Evolutionary conservation across 2,888 invertebrate species (phyloP).

Genomic region (Apoderus coryli): DNA sequence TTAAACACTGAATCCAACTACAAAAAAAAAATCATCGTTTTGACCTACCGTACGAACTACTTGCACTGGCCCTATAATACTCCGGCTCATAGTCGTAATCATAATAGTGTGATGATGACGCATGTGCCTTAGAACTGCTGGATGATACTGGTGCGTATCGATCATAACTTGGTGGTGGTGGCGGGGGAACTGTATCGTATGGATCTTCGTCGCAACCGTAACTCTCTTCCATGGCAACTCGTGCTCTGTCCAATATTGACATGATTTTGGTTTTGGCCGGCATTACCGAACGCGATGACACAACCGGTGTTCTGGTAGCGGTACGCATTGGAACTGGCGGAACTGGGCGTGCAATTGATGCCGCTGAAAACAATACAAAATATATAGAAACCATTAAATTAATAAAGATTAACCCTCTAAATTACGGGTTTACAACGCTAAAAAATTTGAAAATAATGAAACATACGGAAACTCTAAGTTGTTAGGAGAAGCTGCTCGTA

Average conservation of each 20-base stretch:
- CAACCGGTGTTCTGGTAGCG: conserved; percentile 32
- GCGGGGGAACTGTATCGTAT: conserved; percentile 20
- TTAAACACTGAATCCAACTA: no score
- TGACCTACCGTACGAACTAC: conserved; percentile 26
- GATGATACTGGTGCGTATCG: no score
- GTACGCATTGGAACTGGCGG: conserved; percentile 33
- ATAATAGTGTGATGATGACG: conserved; percentile 7
- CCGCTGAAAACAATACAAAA: no score
- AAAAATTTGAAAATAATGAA: no score
- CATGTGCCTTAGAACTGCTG: conserved; percentile 6
- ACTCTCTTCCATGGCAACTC: conserved; percentile 68
- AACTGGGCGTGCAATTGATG: conserved; percentile 29
- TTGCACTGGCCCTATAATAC: conserved; percentile 36
- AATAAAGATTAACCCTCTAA: no score
- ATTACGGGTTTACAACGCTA: no score
- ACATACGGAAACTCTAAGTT: no score
- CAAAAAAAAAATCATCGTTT: no score
- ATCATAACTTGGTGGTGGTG: conserved; percentile 22
- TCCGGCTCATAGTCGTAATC: conserved; percentile 29
- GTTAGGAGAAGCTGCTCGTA: no score
- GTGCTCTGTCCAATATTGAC: conserved; percentile 69
- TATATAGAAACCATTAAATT: no score
- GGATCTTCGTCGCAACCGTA: conserved; percentile 43
- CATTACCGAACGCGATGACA: conserved; percentile 33
- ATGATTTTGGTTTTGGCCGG: conserved; percentile 67